Conservation (phyloP, 2,113 vertebrate genomes). For the human (Homo sapiens) region DNA sequence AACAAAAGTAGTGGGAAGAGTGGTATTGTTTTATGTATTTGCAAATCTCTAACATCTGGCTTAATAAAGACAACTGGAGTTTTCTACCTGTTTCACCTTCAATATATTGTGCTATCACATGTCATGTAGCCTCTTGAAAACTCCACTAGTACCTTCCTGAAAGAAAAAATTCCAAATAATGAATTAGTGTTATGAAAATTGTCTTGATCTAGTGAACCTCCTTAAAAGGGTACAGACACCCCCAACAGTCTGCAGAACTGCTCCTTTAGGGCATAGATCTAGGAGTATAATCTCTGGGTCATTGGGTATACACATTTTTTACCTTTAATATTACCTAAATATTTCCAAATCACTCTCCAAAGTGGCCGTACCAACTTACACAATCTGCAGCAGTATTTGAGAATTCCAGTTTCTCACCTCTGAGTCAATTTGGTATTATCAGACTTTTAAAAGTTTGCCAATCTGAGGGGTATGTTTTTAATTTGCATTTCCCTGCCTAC, state of each 20-base stretch:
- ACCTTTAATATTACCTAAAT: background rate
- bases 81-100: background rate
- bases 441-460: background rate
- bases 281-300: background rate
- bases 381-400: background rate
- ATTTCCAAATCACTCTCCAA: background rate
- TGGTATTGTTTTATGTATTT: background rate
- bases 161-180: background rate
- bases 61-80: background rate
- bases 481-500: background rate
- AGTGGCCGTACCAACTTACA: background rate
- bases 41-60: background rate
- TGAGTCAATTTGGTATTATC: slow-evolving; percentile 1
- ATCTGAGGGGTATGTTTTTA: background rate
- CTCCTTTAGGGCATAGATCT: background rate
- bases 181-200: background rate
- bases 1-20: background rate
- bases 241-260: background rate
- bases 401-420: background rate
- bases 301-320: background rate
- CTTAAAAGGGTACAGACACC: background rate
- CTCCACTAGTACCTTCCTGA: background rate
- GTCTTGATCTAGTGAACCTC: background rate
- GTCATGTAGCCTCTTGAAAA: background rate
- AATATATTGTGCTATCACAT: background rate